phyloP scores from a whole-genome alignment of 2,797 vertebrate genomes.

The Aselliscus stoliczkanus region DNA sequence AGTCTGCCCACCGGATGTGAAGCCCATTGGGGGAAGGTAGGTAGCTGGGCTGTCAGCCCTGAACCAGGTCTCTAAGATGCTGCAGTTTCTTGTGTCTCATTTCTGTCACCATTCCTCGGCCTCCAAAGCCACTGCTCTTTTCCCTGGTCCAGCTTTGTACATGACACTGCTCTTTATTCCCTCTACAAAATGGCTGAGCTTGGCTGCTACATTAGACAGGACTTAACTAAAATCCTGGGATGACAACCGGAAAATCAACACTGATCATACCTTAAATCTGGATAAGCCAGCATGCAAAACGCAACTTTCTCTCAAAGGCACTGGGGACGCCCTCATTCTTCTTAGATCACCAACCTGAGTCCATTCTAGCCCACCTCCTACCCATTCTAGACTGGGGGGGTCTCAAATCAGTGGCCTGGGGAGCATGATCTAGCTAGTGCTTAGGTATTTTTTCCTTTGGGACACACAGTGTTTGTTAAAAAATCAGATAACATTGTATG shows the following conservation, averaged over 20 bases:
- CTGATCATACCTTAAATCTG: background rate
- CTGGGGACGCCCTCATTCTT: background rate
- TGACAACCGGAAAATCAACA: slow-evolving; percentile 50
- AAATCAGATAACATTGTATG: background rate
- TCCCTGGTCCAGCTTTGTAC: background rate
- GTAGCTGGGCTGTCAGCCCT: background rate
- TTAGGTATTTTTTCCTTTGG: background rate
- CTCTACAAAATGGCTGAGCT: background rate
- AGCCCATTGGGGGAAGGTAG: background rate
- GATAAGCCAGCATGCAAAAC: background rate
- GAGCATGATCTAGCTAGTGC: background rate
- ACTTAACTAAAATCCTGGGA: slow-evolving; percentile 46
- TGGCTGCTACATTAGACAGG: slow-evolving; percentile 20
- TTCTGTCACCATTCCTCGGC: background rate
- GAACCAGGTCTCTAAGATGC: background rate
- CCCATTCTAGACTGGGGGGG: background rate
- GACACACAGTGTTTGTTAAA: background rate
- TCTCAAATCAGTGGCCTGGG: background rate
- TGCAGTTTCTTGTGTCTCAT: background rate
- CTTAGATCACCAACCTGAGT: background rate
- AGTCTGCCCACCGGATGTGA: background rate
- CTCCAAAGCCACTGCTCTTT: background rate
- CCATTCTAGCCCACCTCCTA: background rate
- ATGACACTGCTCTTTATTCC: slow-evolving; percentile 13
- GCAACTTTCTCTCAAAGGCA: background rate